Evolutionary conservation across 2,888 invertebrate species (phyloP).

Genomic region (Liopterus haemorrhoidalis): DNA sequence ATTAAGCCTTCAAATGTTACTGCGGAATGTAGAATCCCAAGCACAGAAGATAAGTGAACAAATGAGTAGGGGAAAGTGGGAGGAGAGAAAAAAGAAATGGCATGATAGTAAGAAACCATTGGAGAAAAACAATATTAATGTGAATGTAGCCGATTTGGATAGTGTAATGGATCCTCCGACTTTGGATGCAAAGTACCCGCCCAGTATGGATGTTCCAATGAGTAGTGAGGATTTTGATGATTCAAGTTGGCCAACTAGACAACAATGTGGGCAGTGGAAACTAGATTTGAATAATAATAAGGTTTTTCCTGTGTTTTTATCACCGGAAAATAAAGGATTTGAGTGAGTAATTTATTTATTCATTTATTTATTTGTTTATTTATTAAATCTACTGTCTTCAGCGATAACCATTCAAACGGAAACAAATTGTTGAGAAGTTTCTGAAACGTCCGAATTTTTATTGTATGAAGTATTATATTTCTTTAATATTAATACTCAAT

Average conservation of each 20-base stretch:
- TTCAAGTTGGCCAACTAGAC: slow-evolving; percentile 51
- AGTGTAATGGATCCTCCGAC: slow-evolving; percentile 34
- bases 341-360: slow-evolving; percentile 49
- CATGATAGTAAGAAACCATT: slow-evolving; percentile 1
- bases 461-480: too few species aligned
- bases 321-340: slow-evolving; percentile 73
- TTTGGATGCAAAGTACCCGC: slow-evolving; percentile 46
- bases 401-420: too few species aligned
- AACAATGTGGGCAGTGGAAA: slow-evolving; percentile 47
- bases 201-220: slow-evolving; percentile 48
- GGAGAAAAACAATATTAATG: neutral
- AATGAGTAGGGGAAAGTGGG: slow-evolving; percentile 37
- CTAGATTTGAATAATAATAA: slow-evolving; percentile 48
- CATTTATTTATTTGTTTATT: neutral
- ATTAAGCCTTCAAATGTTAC: slow-evolving; percentile 46
- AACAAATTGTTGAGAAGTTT: too few species aligned
- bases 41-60: slow-evolving; percentile 48
- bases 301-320: slow-evolving; percentile 62
- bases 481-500: too few species aligned
- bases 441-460: too few species aligned
- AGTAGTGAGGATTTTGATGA: slow-evolving; percentile 52
- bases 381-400: too few species aligned
- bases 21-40: slow-evolving; percentile 49
- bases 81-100: slow-evolving; percentile 14
- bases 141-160: slow-evolving; percentile 11